Evolutionary conservation across 2,888 invertebrate genomes (phyloP).

Genomic region (Anticlea derivata): DNA sequence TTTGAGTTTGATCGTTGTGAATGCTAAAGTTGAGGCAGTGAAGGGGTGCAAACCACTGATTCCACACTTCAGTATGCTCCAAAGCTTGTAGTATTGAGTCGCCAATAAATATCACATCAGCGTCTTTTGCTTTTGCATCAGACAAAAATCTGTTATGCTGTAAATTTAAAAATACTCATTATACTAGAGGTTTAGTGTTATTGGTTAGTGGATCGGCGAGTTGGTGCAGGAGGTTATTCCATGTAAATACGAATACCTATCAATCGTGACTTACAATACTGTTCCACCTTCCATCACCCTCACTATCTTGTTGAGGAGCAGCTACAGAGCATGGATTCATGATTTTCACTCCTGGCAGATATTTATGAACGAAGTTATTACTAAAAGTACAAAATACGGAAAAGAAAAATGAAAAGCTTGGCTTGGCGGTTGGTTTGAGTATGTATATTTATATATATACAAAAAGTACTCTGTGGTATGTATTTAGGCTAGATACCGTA

Average conservation of each 20-base stretch:
- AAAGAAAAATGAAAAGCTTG: slow-evolving; percentile 1
- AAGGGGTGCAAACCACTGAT: slow-evolving; percentile 94
- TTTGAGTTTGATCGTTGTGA: slow-evolving; percentile 93
- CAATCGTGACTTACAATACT: slow-evolving; percentile 82
- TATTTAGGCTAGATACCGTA: too few species aligned
- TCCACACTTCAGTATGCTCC: slow-evolving; percentile 94
- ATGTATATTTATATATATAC: too few species aligned
- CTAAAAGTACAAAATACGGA: neutral
- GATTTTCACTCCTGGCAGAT: slow-evolving; percentile 27
- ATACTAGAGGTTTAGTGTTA: too few species aligned
- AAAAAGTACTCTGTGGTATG: too few species aligned
- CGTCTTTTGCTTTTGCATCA: slow-evolving; percentile 94
- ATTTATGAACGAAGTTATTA: neutral
- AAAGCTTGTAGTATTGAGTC: slow-evolving; percentile 94
- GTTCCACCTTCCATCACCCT: slow-evolving; percentile 94
- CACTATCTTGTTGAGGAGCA: slow-evolving; percentile 88
- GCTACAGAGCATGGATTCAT: slow-evolving; percentile 91
- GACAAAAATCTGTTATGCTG: slow-evolving; percentile 94
- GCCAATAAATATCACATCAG: slow-evolving; percentile 95
- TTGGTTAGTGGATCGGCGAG: too few species aligned
- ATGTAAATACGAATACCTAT: neutral
- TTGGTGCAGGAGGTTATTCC: too few species aligned
- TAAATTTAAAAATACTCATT: slow-evolving; percentile 56
- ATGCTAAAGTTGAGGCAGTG: slow-evolving; percentile 97
- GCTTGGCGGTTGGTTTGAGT: neutral